These are phyloP conservation scores for Plemyria rubiginata DNA, from an alignment of 2,888 invertebrate genomes.

Conservation along the genomic window DNA sequence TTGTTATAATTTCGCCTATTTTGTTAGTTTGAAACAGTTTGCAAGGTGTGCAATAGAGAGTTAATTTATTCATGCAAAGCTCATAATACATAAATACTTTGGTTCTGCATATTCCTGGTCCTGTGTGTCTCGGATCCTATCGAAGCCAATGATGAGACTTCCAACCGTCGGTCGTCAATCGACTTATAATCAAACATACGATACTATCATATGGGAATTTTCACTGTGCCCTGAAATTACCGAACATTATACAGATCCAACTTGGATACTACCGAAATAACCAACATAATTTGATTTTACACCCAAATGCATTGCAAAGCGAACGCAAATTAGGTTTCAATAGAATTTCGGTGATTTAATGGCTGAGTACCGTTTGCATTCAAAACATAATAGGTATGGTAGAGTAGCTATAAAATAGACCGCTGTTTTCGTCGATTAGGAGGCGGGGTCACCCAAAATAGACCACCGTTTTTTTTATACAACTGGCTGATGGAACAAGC, in stretches of 20 bases:
- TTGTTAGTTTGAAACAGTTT: no score
- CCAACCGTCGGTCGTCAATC: slow-evolving; percentile 62
- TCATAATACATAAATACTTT: not conserved
- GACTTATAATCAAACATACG: slow-evolving; percentile 72
- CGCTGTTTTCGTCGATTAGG: not conserved
- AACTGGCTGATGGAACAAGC: no score
- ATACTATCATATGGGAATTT: slow-evolving; percentile 57
- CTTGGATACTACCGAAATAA: slow-evolving; percentile 27
- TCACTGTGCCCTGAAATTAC: slow-evolving; percentile 36
- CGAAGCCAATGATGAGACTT: slow-evolving; percentile 65
- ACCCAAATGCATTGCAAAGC: slow-evolving; percentile 32
- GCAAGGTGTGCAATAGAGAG: no score
- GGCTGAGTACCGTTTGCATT: slow-evolving; percentile 18
- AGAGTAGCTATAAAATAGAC: not conserved
- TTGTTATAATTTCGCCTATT: no score
- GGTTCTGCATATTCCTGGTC: not conserved
- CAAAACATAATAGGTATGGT: slow-evolving; percentile 7
- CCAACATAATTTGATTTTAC: slow-evolving; percentile 32
- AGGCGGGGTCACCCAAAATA: no score
- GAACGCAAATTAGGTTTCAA: slow-evolving; percentile 34
- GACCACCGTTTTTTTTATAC: no score
- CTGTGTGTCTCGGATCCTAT: slow-evolving; percentile 52
- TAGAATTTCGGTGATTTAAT: slow-evolving; percentile 33
- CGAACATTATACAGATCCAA: slow-evolving; percentile 33
- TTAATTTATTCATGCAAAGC: no score